Base-by-base conservation (phyloP, 2,888 invertebrate genomes). In the Eupithecia vulgata region DNA sequence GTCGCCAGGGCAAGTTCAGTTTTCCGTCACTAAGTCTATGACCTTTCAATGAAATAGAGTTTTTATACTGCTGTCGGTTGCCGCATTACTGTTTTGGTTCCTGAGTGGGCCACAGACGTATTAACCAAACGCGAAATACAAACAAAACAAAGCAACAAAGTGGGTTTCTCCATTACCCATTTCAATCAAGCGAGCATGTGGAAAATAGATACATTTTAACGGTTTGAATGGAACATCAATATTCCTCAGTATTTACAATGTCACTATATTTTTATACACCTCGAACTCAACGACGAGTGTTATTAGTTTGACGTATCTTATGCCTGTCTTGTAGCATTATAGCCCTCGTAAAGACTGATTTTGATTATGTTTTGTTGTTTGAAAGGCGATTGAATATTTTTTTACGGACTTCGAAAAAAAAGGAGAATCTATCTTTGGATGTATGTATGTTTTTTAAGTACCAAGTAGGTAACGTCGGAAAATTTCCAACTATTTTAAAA, bases 111-210 rank as follows among this genome's bases (percentile, higher is more conserved):
- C 15, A 7, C 52, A 21, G 52, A 21, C 12, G 5, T 59, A 59
- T 30, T 59, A n/a, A 78, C 76, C 73, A 65, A 76, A 73, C 25
- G 61, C 34, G 68, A 68, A 81, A 75, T 72, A 76, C 74, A 73
- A 59, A 12, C 64, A 73, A 72, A 64, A 70, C 61, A 69, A 70
- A 74, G 68, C 75, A 40, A 35, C 35, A 17, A 78, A 78, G 69
- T 72, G 62, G 64, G 71, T 35, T 40, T 35, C 73, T 67, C 72
- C 68, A 75, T 75, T 70, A 76, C 78, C 72, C 73, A 76, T 75
- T 77, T 76, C 77, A 74, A 79, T 74, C 78, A 76, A 73, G 70
- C 76, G 80, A 77, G 75, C 76, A 67, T 72, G 73, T 76, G 67
- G 72, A 75, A 62, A 62, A 59, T 7, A 13, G 30, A 59, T 30